Conservation (phyloP, 2,888 invertebrate species). For the Pseudococcus longispinus region DNA sequence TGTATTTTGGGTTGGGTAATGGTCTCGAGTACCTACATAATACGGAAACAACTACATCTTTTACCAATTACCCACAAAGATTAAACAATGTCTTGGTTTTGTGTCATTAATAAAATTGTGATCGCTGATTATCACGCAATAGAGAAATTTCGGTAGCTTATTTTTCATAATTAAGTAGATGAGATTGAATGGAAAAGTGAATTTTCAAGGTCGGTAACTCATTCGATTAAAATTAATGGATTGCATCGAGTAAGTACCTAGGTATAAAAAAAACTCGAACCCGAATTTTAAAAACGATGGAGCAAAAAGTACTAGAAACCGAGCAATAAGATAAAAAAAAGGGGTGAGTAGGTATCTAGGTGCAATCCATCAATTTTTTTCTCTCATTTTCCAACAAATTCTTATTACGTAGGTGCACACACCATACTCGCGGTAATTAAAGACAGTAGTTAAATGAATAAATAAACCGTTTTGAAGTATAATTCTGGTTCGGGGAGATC, state of each 20-base stretch:
- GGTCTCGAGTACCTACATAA: not conserved
- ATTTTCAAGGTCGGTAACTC: not conserved
- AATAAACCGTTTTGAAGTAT: not conserved
- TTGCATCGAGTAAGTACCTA: not conserved
- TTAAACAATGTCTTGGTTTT: not conserved
- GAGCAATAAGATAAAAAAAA: not conserved
- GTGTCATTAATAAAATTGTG: not conserved
- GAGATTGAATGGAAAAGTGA: not conserved
- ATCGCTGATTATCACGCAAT: not conserved
- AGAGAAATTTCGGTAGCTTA: not conserved
- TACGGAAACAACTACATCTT: not conserved
- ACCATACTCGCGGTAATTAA: no score
- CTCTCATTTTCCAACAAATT: not conserved
- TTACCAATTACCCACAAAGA: not conserved
- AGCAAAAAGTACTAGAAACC: not conserved
- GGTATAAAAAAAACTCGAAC: not conserved
- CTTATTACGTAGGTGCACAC: no score
- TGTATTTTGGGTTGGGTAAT: no score
- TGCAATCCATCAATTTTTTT: not conserved
- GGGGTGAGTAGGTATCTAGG: not conserved
- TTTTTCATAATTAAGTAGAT: not conserved
- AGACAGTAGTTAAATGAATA: no score
- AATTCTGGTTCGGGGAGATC: no score
- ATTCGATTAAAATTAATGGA: conserved; percentile 2
- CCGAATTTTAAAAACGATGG: not conserved